phyloP scores from a whole-genome alignment of 2,113 vertebrate species.

The Brienomyrus longianalis region DNA sequence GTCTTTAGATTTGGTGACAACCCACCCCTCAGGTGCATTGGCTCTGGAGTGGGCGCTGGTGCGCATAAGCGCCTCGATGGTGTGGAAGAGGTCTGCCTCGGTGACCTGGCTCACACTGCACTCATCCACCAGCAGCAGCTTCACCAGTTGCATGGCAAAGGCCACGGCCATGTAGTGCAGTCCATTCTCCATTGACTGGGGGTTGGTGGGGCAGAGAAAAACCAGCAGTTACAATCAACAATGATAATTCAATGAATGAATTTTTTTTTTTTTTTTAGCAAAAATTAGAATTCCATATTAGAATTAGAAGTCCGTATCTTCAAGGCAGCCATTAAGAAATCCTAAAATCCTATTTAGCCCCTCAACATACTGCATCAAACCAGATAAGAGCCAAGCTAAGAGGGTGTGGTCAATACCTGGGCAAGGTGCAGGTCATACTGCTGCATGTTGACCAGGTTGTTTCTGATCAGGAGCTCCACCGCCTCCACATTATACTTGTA shows the following conservation, averaged over 20 bases:
- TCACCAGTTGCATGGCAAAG: slow-evolving; percentile 97
- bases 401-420: slow-evolving; percentile 67
- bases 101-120: slow-evolving; percentile 89
- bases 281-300: background rate
- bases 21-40: slow-evolving; percentile 94
- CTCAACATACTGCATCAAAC: background rate
- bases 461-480: slow-evolving; percentile 89
- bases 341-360: background rate
- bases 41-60: slow-evolving; percentile 96
- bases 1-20: background rate
- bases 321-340: background rate
- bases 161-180: slow-evolving; percentile 98
- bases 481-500: slow-evolving; percentile 98
- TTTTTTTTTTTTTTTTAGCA: background rate
- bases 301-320: background rate
- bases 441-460: slow-evolving; percentile 97
- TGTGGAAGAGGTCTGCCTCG: slow-evolving; percentile 95
- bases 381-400: background rate
- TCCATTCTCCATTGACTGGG: slow-evolving; percentile 95
- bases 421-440: slow-evolving; percentile 96
- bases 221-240: background rate
- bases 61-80: slow-evolving; percentile 96
- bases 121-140: slow-evolving; percentile 92
- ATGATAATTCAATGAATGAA: no score
- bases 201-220: background rate